phyloP scores from a whole-genome alignment of 1,140 invertebrate species.

The Heliconius hermathena region DNA sequence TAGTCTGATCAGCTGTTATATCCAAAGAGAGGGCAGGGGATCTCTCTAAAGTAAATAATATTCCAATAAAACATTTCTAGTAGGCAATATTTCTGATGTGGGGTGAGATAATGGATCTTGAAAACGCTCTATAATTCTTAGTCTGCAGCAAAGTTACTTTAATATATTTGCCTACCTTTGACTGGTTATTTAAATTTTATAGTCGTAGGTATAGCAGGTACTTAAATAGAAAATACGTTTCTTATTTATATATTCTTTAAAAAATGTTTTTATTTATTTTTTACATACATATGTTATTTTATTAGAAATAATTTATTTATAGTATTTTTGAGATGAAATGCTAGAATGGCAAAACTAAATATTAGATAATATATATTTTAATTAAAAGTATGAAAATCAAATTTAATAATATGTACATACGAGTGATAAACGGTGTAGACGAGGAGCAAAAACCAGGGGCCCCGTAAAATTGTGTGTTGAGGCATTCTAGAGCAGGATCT shows the following conservation, averaged over 20 bases:
- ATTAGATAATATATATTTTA: not conserved
- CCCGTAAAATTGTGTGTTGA: conserved; percentile 68
- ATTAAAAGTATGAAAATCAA: not conserved
- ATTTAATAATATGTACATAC: conserved; percentile 46
- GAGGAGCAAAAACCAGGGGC: conserved; percentile 57
- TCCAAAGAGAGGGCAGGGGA: conserved; percentile 61
- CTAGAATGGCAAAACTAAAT: not conserved
- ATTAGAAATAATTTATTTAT: no score
- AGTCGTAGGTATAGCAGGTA: not conserved
- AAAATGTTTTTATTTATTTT: no score
- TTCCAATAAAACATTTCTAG: not conserved
- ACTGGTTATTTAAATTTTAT: conserved; percentile 6
- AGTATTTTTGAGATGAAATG: no score
- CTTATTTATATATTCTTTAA: no score
- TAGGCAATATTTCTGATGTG: not conserved
- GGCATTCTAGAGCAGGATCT: conserved; percentile 63
- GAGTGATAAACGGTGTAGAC: conserved; percentile 60
- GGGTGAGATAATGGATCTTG: not conserved
- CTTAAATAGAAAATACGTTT: no score
- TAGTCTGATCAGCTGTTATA: conserved; percentile 56
- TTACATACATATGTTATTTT: no score
- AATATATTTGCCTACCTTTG: conserved; percentile 14
- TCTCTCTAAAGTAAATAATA: conserved; percentile 48
- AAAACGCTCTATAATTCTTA: not conserved
- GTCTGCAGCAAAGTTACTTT: conserved; percentile 5